Evolutionary conservation across 1,140 invertebrate species (phyloP), one percentile per base, ranked within the genome.

Genomic region (Vollenhovia emeryi): DNA sequence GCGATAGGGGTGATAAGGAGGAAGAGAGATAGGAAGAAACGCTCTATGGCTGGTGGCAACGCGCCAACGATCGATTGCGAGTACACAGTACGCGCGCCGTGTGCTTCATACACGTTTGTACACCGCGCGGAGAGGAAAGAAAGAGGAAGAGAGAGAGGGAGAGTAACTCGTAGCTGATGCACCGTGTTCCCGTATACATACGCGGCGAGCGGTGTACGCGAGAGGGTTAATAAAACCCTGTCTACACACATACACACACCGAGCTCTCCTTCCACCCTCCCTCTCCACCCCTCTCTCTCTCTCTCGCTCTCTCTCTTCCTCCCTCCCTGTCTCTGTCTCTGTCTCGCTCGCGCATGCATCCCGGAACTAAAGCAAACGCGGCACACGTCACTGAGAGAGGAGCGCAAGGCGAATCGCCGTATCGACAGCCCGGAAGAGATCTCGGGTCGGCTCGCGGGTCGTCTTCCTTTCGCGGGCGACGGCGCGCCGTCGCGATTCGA

Each of bases 61-160:
- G 83, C 68, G 86, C 88, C 89, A 90, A 79, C 88, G 86, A 90
- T 90, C 89, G 89, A 90, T 90, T 43, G 86, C 82, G 36, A 86
- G 87, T 79, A 74, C 74, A 88, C 78, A 55, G 40, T 88, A 69
- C 78, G 82, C 71, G 85, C 71, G 45, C 60, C 45, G 69, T 73
- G 85, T 69, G 87, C 69, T 88, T 88, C 71, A 82, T 82, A 82
- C 76, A 68, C 27, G 75, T 45, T 86, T 71, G 83, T 75, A 89
- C 86, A 88, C 75, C 55, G 75, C 71, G 75, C 33, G 8, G 18
- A 80, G 33, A 69, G 43, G 8, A 52, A 18, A 68, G 24, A 52
- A 30, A 55, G 64, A 43, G 24, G 8, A 13, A 7, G 0, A n/a
- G 48, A 52, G 64, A 69, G 30, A 62, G 74, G n/a, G 59, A 66